phyloP scores from a whole-genome alignment of 2,113 vertebrate species.

The Pseudorectes ferrugineus region DNA sequence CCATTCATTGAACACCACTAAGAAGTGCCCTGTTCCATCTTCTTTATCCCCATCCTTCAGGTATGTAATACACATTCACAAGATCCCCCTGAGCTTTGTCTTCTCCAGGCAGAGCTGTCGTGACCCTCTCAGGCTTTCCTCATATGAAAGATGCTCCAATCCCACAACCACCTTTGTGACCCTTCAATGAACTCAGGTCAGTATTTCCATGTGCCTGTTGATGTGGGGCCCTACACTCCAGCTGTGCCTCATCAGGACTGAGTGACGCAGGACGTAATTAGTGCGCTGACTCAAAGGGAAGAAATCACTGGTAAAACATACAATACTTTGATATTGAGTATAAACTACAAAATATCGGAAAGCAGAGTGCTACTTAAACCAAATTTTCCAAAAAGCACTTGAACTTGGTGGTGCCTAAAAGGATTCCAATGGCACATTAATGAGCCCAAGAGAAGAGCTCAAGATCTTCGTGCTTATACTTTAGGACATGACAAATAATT shows the following conservation, averaged over 20 bases:
- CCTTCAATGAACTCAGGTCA: not conserved
- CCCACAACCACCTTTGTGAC: not conserved
- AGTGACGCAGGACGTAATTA: fast-evolving
- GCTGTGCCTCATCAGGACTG: not conserved
- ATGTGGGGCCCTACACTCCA: not conserved
- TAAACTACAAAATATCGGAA: not conserved
- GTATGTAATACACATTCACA: not conserved
- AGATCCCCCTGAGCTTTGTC: not conserved
- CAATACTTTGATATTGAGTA: not conserved
- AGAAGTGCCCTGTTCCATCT: not conserved
- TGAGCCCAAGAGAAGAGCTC: not conserved
- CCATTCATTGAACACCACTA: not conserved
- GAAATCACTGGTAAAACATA: not conserved
- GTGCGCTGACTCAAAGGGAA: not conserved
- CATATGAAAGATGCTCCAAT: not conserved
- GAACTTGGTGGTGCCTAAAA: not conserved
- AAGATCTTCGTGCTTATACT: not conserved
- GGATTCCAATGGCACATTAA: not conserved
- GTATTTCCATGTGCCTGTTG: not conserved
- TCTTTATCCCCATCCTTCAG: not conserved
- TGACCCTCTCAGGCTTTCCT: not conserved
- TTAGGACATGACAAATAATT: not conserved
- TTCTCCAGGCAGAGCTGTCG: not conserved
- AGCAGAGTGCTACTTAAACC: not conserved
- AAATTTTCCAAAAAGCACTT: not conserved